Evolutionary conservation across 1,140 invertebrate genomes (phyloP), one percentile per base, ranked within the genome.

Genomic region (Vanessa tameamea): DNA sequence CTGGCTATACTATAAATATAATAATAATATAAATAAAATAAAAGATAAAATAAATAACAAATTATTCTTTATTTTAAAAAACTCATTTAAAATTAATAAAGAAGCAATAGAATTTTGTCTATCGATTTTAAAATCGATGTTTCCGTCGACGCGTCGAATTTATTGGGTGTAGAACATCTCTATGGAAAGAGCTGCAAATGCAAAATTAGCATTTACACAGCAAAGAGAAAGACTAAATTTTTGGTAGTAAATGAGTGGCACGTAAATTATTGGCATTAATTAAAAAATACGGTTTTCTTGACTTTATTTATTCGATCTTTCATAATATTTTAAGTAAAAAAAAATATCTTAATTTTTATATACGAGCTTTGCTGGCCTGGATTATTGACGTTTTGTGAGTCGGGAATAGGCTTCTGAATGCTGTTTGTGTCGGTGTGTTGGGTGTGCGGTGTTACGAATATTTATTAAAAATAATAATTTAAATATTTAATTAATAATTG

Each of bases 361-460:
- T 61, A 5, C 64, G 53, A 78, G 78, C 57, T 61, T 70, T 76
- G 80, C 72, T 87, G 74, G 77, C 75, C 83, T 80, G 79, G 83
- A 87, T 83, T 89, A 89, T 89, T 89, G 87, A 89, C 86, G 84
- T 88, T 88, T 85, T 77, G 74, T 81, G 76, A 82, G 78, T 78
- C 76, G 78, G 78, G 81, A 82, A 82, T 80, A 82, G 81, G 80
- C 78, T 87, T 82, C 78, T 73, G 77, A 87, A 82, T 87, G 80
- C 82, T 86, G 85, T 87, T 86, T 85, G 84, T 90, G 79, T 81
- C 76, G 75, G 78, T 84, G 78, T 79, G 74, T 73, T 82, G 83
- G 82, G 85, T 80, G 87, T 88, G 84, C 79, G 78, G 76, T 84
- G 72, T 78, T 79, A 76, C 69, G 69, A 59, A 75, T 63, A 59